These are phyloP conservation scores for Centrocercus urophasianus DNA, from an alignment of 2,113 vertebrate genomes.

Conservation along the genomic window DNA sequence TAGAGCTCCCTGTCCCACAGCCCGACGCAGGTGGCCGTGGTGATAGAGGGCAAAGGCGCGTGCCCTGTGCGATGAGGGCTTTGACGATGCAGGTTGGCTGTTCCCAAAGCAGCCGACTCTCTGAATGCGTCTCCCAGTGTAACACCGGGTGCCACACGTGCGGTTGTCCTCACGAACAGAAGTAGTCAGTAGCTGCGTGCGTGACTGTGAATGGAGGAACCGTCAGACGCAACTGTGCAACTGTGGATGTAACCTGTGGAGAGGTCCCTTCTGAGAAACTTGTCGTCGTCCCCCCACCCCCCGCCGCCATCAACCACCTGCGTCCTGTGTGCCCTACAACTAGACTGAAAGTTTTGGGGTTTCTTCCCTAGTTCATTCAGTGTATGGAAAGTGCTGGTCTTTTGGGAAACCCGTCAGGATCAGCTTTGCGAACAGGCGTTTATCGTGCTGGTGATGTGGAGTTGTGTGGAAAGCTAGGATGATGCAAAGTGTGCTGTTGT, in stretches of 20 bases:
- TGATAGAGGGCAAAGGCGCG: too few relatives aligned
- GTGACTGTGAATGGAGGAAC: background rate
- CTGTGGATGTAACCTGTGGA: background rate
- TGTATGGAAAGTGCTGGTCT: rapidly evolving
- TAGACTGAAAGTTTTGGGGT: rapidly evolving
- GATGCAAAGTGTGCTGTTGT: rapidly evolving
- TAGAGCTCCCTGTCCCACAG: background rate
- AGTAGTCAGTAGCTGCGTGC: background rate
- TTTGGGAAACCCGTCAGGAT: background rate
- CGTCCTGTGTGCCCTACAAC: rapidly evolving
- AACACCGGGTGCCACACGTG: rapidly evolving
- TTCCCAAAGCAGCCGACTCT: rapidly evolving
- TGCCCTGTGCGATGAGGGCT: background rate
- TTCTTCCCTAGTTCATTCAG: background rate
- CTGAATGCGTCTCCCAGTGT: rapidly evolving
- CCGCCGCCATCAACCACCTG: too few relatives aligned
- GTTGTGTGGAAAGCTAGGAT: rapidly evolving
- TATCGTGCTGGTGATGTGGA: background rate
- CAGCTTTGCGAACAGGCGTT: background rate
- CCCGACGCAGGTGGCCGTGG: rapidly evolving
- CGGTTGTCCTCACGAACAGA: rapidly evolving
- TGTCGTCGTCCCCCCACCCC: too few relatives aligned
- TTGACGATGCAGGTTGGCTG: rapidly evolving
- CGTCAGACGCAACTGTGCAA: background rate
- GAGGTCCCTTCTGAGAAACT: background rate